Base-by-base conservation (phyloP, 2,113 vertebrate genomes). In the Apistogramma diplotaenia region DNA sequence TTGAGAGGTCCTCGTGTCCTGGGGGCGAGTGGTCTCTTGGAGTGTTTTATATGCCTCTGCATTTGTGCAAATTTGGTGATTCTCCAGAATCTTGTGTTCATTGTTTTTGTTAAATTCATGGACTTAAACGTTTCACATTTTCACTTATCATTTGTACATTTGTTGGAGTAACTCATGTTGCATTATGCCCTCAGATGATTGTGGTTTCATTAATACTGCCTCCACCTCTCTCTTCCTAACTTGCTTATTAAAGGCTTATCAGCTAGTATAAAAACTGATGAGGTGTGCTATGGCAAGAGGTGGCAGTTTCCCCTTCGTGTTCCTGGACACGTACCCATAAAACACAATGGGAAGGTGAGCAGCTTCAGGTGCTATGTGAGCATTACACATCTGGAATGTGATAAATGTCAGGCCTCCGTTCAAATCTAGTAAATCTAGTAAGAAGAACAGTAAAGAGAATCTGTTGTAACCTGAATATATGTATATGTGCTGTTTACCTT, bases 11-110 rank as follows among this genome's bases (percentile, higher is more conserved):
- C 15, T 43, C 21, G 0, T 67, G 62, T 40, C 18, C 18, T 46
- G 15, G 2, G 23, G 5, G 13, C 6, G 15, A 46, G 8, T 5
- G 1, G 10, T 18, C 15, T 27, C 0, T 27, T 0, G 61, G 13
- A 27, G 18, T 27, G 1, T 5, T 46, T 0, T 67, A 46, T 46
- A 27, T 46, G 61, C 15, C 0, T 37, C 37, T 62, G 60, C 1
- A 62, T 65, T 65, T 65, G 60, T 65, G 60, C 40, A 43, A 65
- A 65, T 65, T 37, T 13, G 5, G 8, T 65, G 60, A 43, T 46
- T 35, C 2, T 43, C 37, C 37, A 65, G 37, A 65, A 65, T 37
- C 2, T 65, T 43, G 37, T 46, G 21, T 10, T 67, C 13, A 25
- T 46, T 19, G 15, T 31, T 31, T 31, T 31, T 6, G 31, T 31